phyloP scores from a whole-genome alignment of 2,888 invertebrate species.

The Cheilosia scutellata region DNA sequence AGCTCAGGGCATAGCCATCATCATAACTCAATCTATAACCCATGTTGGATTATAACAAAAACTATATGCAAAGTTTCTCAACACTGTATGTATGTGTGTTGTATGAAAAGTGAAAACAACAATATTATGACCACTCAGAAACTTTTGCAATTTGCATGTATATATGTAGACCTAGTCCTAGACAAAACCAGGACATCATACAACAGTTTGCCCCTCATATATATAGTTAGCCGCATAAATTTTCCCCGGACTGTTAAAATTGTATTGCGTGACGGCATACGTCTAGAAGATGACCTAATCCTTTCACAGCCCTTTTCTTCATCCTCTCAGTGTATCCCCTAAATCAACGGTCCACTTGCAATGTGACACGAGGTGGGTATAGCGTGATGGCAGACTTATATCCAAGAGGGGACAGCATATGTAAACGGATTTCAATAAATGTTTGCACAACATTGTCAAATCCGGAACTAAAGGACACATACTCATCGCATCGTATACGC shows the following conservation, averaged over 20 bases:
- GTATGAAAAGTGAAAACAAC: constrained; percentile 71
- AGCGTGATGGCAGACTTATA: constrained; percentile 20
- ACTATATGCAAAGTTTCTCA: constrained; percentile 64
- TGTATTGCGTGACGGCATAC: constrained; percentile 67
- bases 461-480: constrained; percentile 49
- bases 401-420: constrained; percentile 46
- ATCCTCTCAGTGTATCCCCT: constrained; percentile 44
- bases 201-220: constrained; percentile 20
- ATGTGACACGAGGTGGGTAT: background rate
- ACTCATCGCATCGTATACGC: constrained; percentile 34
- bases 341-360: constrained; percentile 44
- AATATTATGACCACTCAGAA: constrained; percentile 69
- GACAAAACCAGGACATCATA: background rate
- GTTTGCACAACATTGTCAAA: constrained; percentile 69
- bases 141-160: constrained; percentile 64
- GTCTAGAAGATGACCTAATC: constrained; percentile 71
- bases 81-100: constrained; percentile 3
- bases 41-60: constrained; percentile 71
- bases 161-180: constrained; percentile 30
- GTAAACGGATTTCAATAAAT: constrained; percentile 74
- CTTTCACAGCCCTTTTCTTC: constrained; percentile 44
- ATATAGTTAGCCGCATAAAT: constrained; percentile 39
- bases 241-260: constrained; percentile 35
- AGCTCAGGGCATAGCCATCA: constrained; percentile 48
- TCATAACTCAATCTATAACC: constrained; percentile 72